Base-by-base conservation (phyloP, 2,797 vertebrate species). In the Tapera naevia region DNA sequence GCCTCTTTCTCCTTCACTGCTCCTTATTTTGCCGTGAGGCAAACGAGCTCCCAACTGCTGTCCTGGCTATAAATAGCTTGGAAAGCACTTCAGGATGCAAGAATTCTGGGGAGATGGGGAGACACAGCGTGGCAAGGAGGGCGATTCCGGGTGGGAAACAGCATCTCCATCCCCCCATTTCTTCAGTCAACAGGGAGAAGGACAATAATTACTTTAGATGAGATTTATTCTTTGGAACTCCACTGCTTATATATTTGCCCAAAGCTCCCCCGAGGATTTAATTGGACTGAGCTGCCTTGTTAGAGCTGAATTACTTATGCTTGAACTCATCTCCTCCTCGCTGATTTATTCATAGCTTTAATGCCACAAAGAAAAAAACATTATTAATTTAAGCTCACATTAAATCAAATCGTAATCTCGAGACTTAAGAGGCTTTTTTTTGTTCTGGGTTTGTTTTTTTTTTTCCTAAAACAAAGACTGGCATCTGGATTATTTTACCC, bases 231-330 rank as follows among this genome's bases (percentile, higher is more conserved):
- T 87, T 51, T 87, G 84, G 74, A 92, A 67, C 22, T 73, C 71
- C 43, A 13, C 73, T 78, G 76, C 79, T 16, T 39, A 51, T 72
- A 33, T 78, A 39, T 91, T 80, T 94, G 80, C 93, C 91, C 80
- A 94, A 72, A 94, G 83, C 89, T 88, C 15, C 88, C 85, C 90
- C 10, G 81, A 95, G 94, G 91, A 91, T 85, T 95, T 96, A 95
- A 95, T 80, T 97, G 94, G 85, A 61, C 86, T 23, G 86, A 88
- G 86, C 46, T 82, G 93, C 87, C 89, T 97, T 54, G 64, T 85
- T 95, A 84, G 5, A 87, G 92, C 69, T 61, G 61, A 57, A 61
- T 96, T 93, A 94, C 88, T 96, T 86, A 81, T 85, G 91, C 92
- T 83, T 82, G 88, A 96, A 95, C 89, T 56, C 71, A 88, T 45